These are phyloP conservation scores for Ptychoptera albimana DNA, from an alignment of 2,888 invertebrate species.

Conservation along the genomic window DNA sequence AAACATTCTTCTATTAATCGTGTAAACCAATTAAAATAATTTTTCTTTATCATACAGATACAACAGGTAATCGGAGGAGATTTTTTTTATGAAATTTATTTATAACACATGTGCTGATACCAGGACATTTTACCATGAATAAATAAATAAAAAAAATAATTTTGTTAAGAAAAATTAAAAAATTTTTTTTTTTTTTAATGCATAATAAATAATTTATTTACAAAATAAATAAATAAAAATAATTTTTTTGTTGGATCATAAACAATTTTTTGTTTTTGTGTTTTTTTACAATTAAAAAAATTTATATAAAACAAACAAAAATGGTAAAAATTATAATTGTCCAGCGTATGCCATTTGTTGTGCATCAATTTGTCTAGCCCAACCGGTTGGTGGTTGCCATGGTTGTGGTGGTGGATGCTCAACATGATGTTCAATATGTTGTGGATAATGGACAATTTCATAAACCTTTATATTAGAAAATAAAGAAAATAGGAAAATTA, in stretches of 20 bases:
- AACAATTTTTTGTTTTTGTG: neutral
- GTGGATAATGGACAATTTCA: constrained; percentile 72
- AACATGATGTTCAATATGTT: constrained; percentile 33
- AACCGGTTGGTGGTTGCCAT: constrained; percentile 40
- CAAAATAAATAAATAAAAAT: constrained; percentile 1
- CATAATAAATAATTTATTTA: constrained; percentile 6
- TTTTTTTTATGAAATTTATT: no score
- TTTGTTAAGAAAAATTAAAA: neutral
- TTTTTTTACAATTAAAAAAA: neutral
- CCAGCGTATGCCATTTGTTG: constrained; percentile 28
- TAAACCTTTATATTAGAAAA: constrained; percentile 38
- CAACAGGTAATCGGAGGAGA: no score
- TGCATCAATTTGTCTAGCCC: constrained; percentile 39
- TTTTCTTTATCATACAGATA: no score
- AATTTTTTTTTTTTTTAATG: neutral
- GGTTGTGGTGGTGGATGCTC: constrained; percentile 20
- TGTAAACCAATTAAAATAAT: no score
- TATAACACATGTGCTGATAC: no score
- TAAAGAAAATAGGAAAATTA: constrained; percentile 7
- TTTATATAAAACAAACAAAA: neutral
- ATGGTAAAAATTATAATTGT: constrained; percentile 12
- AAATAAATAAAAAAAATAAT: neutral
- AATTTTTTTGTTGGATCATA: neutral
- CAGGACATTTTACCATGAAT: no score
- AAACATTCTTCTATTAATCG: no score